phyloP scores from a whole-genome alignment of 2,888 invertebrate species.

The Drosophila silvestris region DNA sequence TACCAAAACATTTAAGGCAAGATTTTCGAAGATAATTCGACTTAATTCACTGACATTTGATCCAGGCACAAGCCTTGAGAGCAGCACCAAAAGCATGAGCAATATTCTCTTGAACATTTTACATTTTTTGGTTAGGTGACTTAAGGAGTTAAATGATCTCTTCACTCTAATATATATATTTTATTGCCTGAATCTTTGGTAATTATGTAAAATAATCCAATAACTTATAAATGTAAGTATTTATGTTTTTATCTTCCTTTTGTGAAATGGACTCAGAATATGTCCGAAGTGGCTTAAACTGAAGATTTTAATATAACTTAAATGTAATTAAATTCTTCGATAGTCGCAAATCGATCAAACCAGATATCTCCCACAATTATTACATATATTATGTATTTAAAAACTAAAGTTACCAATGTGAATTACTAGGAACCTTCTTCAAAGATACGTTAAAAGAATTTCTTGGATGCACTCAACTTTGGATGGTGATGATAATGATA shows the following conservation, averaged over 20 bases:
- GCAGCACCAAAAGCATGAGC: slow-evolving; percentile 6
- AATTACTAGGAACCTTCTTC: background rate
- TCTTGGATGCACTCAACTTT: background rate
- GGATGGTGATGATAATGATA: too few species aligned
- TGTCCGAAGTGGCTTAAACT: background rate
- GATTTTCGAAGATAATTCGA: slow-evolving; percentile 66
- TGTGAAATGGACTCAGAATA: background rate
- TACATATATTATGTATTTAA: background rate
- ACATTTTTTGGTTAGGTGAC: slow-evolving; percentile 2
- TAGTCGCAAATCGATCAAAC: background rate
- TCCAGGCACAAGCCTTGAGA: slow-evolving; percentile 37
- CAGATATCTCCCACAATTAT: background rate
- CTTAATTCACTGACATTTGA: slow-evolving; percentile 74
- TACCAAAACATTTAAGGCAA: slow-evolving; percentile 67
- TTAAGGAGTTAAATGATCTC: slow-evolving; percentile 2
- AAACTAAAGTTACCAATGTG: background rate
- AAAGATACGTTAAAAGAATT: background rate
- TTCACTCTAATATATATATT: background rate
- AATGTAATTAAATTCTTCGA: background rate
- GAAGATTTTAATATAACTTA: background rate
- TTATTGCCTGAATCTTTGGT: too few species aligned
- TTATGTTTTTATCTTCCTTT: background rate
- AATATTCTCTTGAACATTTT: slow-evolving; percentile 25
- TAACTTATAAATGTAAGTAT: background rate
- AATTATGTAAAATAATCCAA: background rate